These are phyloP conservation scores for Drosophila kepulauana DNA, from an alignment of 1,140 invertebrate genomes.

Conservation along the genomic window DNA sequence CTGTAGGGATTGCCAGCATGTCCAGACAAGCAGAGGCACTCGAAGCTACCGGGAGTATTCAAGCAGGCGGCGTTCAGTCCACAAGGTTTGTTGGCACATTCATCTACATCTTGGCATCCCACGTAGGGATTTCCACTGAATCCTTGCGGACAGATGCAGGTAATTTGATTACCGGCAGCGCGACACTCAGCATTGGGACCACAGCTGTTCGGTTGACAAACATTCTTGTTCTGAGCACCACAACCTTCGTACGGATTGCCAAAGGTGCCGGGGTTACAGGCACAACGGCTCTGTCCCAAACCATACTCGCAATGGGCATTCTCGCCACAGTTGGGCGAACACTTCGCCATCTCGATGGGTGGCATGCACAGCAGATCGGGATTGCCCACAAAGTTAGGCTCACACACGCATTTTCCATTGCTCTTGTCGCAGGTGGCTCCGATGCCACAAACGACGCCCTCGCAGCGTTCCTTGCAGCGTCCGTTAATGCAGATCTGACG, in stretches of 20 bases:
- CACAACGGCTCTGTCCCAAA: slow-evolving; percentile 89
- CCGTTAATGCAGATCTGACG: slow-evolving; percentile 93
- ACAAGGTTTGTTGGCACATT: slow-evolving; percentile 93
- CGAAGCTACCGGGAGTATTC: slow-evolving; percentile 94
- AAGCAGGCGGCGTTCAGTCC: slow-evolving; percentile 94
- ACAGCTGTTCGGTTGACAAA: slow-evolving; percentile 91
- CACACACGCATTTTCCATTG: slow-evolving; percentile 93
- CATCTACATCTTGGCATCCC: slow-evolving; percentile 93
- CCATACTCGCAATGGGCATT: slow-evolving; percentile 96
- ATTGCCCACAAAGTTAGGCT: slow-evolving; percentile 94
- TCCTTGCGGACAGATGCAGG: slow-evolving; percentile 93
- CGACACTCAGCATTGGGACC: slow-evolving; percentile 92
- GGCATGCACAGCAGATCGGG: slow-evolving; percentile 95
- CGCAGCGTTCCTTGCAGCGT: slow-evolving; percentile 93
- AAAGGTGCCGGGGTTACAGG: slow-evolving; percentile 92
- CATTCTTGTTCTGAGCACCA: slow-evolving; percentile 88
- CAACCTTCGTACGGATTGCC: slow-evolving; percentile 96
- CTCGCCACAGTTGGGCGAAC: slow-evolving; percentile 91
- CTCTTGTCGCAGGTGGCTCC: slow-evolving; percentile 92
- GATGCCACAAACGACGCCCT: slow-evolving; percentile 92
- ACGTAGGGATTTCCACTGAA: slow-evolving; percentile 95
- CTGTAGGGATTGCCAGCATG: slow-evolving; percentile 94
- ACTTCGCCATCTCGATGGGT: slow-evolving; percentile 91
- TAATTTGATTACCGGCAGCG: slow-evolving; percentile 89
- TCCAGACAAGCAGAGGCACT: slow-evolving; percentile 93